A percentile compares a stretch with the other conserved stretches of the same genome.
Conservation (phyloP, 37 sponge, comb jelly and placozoan genomes). For the Dysidea cf. avara region DNA sequence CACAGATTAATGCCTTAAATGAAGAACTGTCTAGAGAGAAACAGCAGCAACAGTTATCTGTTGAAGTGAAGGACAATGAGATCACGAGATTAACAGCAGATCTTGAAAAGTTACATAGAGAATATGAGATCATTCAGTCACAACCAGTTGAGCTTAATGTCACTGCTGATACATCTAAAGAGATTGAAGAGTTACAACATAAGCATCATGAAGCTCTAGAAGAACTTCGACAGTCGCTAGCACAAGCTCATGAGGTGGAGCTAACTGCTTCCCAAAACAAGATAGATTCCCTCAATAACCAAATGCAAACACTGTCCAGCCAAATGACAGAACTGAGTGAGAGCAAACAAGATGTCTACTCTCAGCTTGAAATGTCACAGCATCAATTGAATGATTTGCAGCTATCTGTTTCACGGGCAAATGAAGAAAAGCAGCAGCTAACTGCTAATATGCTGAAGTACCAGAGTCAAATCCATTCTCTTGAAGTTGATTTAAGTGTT, state of each 20-base stretch:
- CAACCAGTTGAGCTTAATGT: too few relatives aligned
- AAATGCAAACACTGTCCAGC: background rate
- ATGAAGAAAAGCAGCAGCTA: slow-evolving; percentile 8
- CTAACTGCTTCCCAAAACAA: slow-evolving; percentile 7
- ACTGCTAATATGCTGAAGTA: slow-evolving; percentile 12
- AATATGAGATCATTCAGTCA: too few relatives aligned
- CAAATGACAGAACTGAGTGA: slow-evolving; percentile 22
- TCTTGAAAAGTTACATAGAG: slow-evolving; percentile 14
- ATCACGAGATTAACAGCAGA: background rate
- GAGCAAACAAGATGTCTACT: slow-evolving; percentile 28
- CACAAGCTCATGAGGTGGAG: slow-evolving; percentile 8
- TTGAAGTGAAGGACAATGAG: slow-evolving; percentile 1
- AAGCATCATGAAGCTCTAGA: slow-evolving; percentile 3
- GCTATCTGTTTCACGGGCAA: background rate
- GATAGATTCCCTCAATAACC: background rate
- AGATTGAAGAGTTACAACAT: background rate
- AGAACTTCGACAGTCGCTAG: slow-evolving; percentile 4
- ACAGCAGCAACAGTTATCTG: background rate
- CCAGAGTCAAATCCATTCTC: slow-evolving; percentile 19
- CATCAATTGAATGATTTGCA: slow-evolving; percentile 21
- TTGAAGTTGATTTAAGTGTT: slow-evolving; percentile 39
- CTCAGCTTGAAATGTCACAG: slow-evolving; percentile 50
- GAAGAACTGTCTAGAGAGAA: too few relatives aligned
- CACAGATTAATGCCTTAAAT: slow-evolving; percentile 4
- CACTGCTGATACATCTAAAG: too few relatives aligned